These are phyloP conservation scores for Gracilinanus agilis DNA, from an alignment of 2,113 vertebrate genomes.

Conservation along the genomic window DNA sequence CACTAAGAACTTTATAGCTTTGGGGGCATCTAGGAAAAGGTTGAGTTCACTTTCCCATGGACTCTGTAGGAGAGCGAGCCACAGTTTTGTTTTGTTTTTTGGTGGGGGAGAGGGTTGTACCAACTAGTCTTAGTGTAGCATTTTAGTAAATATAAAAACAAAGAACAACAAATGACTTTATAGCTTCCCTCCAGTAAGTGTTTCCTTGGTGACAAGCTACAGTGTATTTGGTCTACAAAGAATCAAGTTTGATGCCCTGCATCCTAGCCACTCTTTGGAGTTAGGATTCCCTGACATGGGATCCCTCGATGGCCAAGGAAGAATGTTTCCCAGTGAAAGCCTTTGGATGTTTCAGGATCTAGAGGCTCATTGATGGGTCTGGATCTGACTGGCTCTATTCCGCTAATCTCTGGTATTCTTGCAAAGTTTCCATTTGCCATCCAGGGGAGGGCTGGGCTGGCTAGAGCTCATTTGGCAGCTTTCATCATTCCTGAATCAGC, in stretches of 20 bases:
- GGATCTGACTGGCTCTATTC: neutral
- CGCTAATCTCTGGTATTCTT: neutral
- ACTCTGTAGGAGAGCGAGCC: too few species aligned
- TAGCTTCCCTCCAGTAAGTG: neutral
- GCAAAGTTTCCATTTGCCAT: neutral
- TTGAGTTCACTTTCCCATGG: too few species aligned
- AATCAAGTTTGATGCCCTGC: neutral
- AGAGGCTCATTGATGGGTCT: neutral
- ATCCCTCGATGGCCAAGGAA: neutral
- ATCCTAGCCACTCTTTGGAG: neutral
- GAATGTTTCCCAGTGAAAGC: neutral
- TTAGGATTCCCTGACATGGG: neutral
- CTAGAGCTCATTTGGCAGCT: neutral
- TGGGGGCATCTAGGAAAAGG: too few species aligned
- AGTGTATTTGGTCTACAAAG: neutral
- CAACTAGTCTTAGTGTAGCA: neutral
- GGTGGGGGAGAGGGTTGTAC: too few species aligned
- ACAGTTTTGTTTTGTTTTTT: too few species aligned
- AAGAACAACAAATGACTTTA: neutral
- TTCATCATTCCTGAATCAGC: neutral
- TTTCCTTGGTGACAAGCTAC: neutral
- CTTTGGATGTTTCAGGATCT: neutral
- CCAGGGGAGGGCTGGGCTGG: neutral
- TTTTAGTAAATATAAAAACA: neutral
- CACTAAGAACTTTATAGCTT: neutral